These are phyloP conservation scores for Mimumesa dahlbomi DNA, from an alignment of 2,888 invertebrate genomes.

Conservation along the genomic window DNA sequence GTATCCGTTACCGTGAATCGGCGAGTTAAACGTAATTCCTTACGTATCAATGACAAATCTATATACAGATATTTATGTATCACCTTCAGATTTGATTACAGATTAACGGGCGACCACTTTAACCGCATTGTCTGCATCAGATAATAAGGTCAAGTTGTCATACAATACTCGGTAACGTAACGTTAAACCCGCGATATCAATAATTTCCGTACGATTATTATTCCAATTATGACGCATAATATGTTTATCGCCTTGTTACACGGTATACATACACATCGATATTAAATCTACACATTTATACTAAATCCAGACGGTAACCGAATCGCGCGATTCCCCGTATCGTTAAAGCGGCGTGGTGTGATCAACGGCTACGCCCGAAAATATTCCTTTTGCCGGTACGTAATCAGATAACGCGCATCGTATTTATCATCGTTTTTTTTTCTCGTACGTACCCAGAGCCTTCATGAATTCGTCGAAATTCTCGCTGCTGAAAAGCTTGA, in stretches of 20 bases:
- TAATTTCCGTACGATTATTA: no score
- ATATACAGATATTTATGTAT: neutral
- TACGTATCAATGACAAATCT: neutral
- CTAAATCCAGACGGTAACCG: no score
- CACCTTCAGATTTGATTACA: neutral
- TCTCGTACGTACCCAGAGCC: conserved; percentile 87
- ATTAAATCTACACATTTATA: no score
- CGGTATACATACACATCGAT: no score
- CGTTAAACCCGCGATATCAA: neutral
- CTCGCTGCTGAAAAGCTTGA: conserved; percentile 89
- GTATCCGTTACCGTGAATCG: no score
- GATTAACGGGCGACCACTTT: neutral
- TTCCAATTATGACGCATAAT: no score
- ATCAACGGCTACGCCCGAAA: no score
- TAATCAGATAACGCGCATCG: neutral
- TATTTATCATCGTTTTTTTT: no score
- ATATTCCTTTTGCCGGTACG: neutral
- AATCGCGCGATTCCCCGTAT: no score
- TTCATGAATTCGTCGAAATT: conserved; percentile 96
- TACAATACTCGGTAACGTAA: neutral
- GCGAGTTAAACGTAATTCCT: no score
- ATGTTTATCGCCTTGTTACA: no score
- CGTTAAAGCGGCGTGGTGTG: no score
- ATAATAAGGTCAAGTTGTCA: neutral
- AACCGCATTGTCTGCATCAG: neutral